Evolutionary conservation across 2,888 invertebrate species (phyloP).

Genomic region (Caprella mutica): DNA sequence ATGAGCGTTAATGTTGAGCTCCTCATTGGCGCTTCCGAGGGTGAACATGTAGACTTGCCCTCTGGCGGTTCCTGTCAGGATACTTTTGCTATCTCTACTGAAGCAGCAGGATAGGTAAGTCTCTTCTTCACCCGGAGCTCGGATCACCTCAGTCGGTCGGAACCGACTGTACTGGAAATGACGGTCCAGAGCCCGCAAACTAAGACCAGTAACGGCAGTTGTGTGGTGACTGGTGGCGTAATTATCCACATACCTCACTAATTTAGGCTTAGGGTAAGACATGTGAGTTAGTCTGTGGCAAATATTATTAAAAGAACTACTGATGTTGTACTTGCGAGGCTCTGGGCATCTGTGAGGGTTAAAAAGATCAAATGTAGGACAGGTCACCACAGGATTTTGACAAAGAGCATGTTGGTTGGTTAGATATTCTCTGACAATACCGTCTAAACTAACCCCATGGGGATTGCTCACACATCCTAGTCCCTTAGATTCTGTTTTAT

Average conservation of each 20-base stretch:
- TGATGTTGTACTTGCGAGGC: slow-evolving; percentile 51
- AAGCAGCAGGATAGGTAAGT: slow-evolving; percentile 24
- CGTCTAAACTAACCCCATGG: slow-evolving; percentile 66
- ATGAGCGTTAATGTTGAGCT: not conserved
- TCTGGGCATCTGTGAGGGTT: slow-evolving; percentile 92
- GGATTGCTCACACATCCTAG: too few relatives aligned
- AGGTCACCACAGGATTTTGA: slow-evolving; percentile 93
- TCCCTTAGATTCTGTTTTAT: too few relatives aligned
- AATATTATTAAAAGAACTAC: slow-evolving; percentile 58
- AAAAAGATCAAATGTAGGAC: slow-evolving; percentile 90
- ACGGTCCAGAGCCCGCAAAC: slow-evolving; percentile 55
- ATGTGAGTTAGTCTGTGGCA: slow-evolving; percentile 52
- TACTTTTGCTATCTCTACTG: slow-evolving; percentile 47
- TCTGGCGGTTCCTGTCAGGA: slow-evolving; percentile 78
- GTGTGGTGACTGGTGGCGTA: not conserved
- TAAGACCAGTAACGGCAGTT: slow-evolving; percentile 36
- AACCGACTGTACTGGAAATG: slow-evolving; percentile 72
- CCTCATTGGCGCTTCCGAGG: slow-evolving; percentile 29
- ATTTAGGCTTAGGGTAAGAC: slow-evolving; percentile 32
- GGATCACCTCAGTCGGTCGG: slow-evolving; percentile 60
- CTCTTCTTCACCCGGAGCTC: slow-evolving; percentile 41
- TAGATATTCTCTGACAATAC: slow-evolving; percentile 90
- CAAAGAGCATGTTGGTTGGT: slow-evolving; percentile 96
- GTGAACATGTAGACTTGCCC: slow-evolving; percentile 86
- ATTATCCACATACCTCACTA: not conserved